A percentile compares a stretch with the other conserved stretches of the same genome.
These are phyloP conservation scores for Nomada fucata DNA, from an alignment of 2,888 invertebrate species.

Conservation along the genomic window DNA sequence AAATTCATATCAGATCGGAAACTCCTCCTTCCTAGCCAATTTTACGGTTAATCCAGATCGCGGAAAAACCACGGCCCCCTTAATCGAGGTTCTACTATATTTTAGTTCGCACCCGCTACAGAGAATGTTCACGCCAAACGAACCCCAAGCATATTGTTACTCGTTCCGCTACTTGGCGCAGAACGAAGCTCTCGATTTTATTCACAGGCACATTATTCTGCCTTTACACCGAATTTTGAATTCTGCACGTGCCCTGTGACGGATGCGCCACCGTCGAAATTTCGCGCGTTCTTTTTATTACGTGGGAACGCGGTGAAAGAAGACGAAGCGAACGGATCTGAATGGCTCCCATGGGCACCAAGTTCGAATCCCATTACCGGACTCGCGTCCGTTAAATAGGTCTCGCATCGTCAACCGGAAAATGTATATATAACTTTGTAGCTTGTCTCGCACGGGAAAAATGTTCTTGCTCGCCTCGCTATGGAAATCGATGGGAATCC, in stretches of 20 bases:
- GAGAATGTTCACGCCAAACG: too few species aligned
- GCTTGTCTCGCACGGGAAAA: slow-evolving; percentile 65
- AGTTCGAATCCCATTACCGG: slow-evolving; percentile 84
- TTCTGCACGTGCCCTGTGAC: slow-evolving; percentile 18
- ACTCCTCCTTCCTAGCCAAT: too few species aligned
- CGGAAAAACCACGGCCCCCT: too few species aligned
- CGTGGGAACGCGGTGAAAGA: slow-evolving; percentile 69
- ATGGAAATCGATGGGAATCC: slow-evolving; percentile 79
- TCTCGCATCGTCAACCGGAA: slow-evolving; percentile 84
- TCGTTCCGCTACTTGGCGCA: too few species aligned
- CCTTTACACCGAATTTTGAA: slow-evolving; percentile 11
- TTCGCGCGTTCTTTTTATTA: slow-evolving; percentile 34
- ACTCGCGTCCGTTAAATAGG: slow-evolving; percentile 85
- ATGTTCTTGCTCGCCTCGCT: slow-evolving; percentile 77
- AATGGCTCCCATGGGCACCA: slow-evolving; percentile 82
- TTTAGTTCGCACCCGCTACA: too few species aligned
- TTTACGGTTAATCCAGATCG: too few species aligned
- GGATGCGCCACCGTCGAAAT: slow-evolving; percentile 44
- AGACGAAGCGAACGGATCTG: slow-evolving; percentile 76
- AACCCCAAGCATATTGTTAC: too few species aligned
- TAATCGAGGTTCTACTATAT: too few species aligned
- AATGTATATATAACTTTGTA: slow-evolving; percentile 78
- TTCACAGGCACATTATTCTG: too few species aligned
- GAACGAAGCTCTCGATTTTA: not conserved
- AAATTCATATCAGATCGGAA: too few species aligned